These are phyloP conservation scores for Porphyrio hochstetteri DNA, from an alignment of 2,113 vertebrate species.

Conservation along the genomic window DNA sequence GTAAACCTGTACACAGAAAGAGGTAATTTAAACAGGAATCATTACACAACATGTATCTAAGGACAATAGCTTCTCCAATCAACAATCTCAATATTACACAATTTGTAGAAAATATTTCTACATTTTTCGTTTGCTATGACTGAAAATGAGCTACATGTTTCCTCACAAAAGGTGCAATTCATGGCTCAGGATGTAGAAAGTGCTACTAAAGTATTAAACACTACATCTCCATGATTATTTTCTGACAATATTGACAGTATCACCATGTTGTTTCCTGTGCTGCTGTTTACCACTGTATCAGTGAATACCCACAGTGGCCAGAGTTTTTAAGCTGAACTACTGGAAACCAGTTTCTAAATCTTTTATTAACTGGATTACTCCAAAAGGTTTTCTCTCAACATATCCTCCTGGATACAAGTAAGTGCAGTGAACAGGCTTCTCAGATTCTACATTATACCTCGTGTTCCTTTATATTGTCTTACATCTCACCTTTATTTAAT, in stretches of 20 bases:
- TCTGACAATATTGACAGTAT: not conserved
- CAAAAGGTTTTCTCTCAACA: not conserved
- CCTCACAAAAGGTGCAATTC: not conserved
- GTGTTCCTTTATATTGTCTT: not conserved
- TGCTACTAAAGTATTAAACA: not conserved
- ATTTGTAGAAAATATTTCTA: not conserved
- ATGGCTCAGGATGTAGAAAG: not conserved
- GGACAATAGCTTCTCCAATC: not conserved
- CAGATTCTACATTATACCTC: not conserved
- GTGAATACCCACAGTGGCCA: not conserved
- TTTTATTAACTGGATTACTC: not conserved
- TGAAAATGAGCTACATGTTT: not conserved
- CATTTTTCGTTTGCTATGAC: not conserved
- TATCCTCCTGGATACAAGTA: not conserved
- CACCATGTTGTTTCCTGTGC: not conserved
- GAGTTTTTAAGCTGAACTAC: not conserved
- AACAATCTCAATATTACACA: not conserved
- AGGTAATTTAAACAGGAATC: not conserved
- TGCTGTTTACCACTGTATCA: not conserved
- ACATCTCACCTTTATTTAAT: not conserved
- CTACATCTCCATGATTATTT: not conserved
- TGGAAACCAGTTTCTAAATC: not conserved
- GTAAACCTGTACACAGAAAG: constrained; percentile 84
- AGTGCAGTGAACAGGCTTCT: not conserved
- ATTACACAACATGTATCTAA: not conserved